phyloP scores from a whole-genome alignment of 2,797 vertebrate species.

The Buceros bicornis region DNA sequence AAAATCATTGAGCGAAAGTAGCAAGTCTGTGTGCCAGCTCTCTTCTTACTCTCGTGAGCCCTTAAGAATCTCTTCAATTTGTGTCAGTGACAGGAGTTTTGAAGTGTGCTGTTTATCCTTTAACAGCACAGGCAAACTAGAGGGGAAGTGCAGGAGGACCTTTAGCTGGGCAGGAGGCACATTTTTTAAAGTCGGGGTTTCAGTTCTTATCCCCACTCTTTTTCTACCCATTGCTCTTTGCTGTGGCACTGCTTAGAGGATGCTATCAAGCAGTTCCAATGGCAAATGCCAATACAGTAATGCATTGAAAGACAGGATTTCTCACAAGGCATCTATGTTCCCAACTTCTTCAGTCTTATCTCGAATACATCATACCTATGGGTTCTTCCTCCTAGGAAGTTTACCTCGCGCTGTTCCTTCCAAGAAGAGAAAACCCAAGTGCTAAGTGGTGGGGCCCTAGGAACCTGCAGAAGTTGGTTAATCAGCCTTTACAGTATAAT shows the following conservation, averaged over 20 bases:
- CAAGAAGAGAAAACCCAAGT: neutral
- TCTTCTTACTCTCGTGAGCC: neutral
- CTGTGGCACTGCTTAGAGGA: neutral
- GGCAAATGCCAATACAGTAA: neutral
- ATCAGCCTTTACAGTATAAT: neutral
- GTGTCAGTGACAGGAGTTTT: neutral
- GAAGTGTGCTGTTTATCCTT: neutral
- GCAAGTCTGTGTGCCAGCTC: neutral
- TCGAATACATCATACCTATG: accelerated
- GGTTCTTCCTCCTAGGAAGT: neutral
- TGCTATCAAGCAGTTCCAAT: neutral
- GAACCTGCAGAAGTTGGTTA: neutral
- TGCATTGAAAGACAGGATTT: neutral
- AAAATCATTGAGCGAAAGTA: neutral
- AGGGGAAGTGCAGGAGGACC: neutral
- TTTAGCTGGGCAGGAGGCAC: neutral
- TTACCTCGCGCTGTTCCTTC: neutral
- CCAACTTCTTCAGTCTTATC: neutral
- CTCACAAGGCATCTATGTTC: neutral
- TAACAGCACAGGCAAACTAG: neutral
- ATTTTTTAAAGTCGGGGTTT: neutral
- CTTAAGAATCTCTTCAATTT: neutral
- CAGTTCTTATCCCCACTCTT: neutral
- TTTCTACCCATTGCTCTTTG: neutral
- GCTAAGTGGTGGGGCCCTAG: neutral